A percentile compares a stretch with the other conserved stretches of the same genome.
Conservation (phyloP, 2,113 vertebrate genomes). For the Alouatta palliata region DNA sequence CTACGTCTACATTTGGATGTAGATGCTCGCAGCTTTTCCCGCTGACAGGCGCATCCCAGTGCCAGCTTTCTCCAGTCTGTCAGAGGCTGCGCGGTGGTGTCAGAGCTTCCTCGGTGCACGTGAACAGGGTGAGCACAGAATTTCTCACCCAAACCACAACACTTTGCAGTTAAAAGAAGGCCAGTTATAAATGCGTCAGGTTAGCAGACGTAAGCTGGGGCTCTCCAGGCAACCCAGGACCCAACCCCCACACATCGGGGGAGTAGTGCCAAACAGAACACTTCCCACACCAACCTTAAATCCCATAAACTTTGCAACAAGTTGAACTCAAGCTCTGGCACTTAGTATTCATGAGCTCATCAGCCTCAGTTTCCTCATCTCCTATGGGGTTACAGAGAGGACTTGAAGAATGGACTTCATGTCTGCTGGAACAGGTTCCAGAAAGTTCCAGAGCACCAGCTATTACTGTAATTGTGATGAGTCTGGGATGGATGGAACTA, state of each 20-base stretch:
- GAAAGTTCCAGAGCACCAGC: neutral
- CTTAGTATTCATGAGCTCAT: neutral
- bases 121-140: accelerated
- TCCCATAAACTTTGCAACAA: neutral
- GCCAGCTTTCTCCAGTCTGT: neutral
- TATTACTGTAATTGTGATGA: neutral
- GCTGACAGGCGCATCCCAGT: neutral
- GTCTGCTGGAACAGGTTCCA: neutral
- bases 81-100: neutral
- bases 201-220: neutral
- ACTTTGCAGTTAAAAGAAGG: neutral
- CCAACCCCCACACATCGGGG: neutral
- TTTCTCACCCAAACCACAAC: neutral
- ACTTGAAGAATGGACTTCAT: neutral
- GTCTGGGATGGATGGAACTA: neutral
- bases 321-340: neutral
- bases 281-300: accelerated
- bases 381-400: neutral
- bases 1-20: too few species aligned
- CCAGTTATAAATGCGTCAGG: neutral
- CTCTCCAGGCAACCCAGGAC: neutral
- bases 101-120: accelerated
- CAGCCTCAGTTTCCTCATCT: neutral
- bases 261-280: accelerated
- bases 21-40: neutral